Evolutionary conservation across 2,888 invertebrate genomes (phyloP), one percentile per base, ranked within the genome.

Genomic region (Polyommatus icarus): DNA sequence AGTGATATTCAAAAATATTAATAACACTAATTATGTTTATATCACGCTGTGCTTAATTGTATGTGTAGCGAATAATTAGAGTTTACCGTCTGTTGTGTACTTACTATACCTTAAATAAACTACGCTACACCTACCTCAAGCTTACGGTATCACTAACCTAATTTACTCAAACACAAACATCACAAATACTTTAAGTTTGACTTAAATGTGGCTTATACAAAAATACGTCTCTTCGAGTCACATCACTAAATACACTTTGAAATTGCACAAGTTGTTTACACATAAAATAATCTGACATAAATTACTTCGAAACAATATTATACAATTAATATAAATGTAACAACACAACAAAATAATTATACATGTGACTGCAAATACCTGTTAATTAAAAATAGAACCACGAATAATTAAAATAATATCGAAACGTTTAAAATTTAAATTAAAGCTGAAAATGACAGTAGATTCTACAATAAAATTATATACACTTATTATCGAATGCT

Each of bases 1-100:
- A 29, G 75, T 29, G 50, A 75, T 75, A 75, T 75, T 75, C 46
- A 75, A 50, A 73, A 54, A 54, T 54, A 29, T 75, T 54, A 18
- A 29, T 75, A 75, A 29, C 54, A 54, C 75, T 75, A 75, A 54
- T 75, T 75, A 75, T 29, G 40, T 54, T 77, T 57, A 77, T 72
- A 77, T 77, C 77, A 77, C 72, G 71, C 72, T 24, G 77, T 77
- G 77, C 72, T 77, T 77, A 77, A 29, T 77, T 71, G 50, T 73
- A 73, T 73, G 75, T 54, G 75, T 75, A 54, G 75, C 75, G 75
- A 54, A 50, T 29, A 46, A 24, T 67, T 67, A 15, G 15, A 67
- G 29, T 67, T 67, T 29, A 67, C 61, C 24, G 24, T 12, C 24
- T 67, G 67, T 29, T 29, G 67, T 12, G 29, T 15, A 67, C 67